Percentiles rank a stretch among this genome's conserved stretches.
phyloP scores from a whole-genome alignment of 2,888 invertebrate genomes.

The Eilema griseolum region DNA sequence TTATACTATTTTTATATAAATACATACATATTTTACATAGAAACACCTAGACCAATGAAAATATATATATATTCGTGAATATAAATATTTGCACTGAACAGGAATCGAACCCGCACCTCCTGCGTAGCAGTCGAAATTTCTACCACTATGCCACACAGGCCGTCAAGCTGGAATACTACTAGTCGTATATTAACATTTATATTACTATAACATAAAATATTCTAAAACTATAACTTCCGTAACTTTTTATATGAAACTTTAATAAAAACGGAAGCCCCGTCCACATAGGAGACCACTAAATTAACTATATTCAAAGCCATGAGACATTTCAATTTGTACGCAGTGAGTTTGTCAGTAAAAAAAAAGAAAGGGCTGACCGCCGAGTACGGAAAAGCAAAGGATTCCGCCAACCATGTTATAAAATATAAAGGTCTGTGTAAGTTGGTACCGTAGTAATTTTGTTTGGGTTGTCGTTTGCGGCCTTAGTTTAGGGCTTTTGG shows the following conservation, averaged over 20 bases:
- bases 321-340: constrained; percentile 66
- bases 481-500: constrained; percentile 17
- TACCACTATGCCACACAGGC: no score
- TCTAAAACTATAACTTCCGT: constrained; percentile 46
- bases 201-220: constrained; percentile 3
- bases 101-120: no score
- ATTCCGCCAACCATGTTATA: constrained; percentile 34
- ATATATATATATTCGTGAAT: no score
- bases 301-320: constrained; percentile 72
- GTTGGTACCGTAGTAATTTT: constrained; percentile 42
- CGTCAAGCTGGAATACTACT: no score
- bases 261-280: constrained; percentile 59
- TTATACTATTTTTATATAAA: no score
- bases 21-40: no score
- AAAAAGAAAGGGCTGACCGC: constrained; percentile 48
- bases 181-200: no score
- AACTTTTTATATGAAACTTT: constrained; percentile 59
- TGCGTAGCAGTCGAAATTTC: no score
- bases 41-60: no score
- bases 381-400: constrained; percentile 38
- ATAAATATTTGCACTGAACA: no score
- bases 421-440: constrained; percentile 31
- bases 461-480: constrained; percentile 21
- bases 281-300: constrained; percentile 61
- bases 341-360: constrained; percentile 47